Conservation (phyloP, 2,888 invertebrate species). For the Synanthedon andrenaeformis region DNA sequence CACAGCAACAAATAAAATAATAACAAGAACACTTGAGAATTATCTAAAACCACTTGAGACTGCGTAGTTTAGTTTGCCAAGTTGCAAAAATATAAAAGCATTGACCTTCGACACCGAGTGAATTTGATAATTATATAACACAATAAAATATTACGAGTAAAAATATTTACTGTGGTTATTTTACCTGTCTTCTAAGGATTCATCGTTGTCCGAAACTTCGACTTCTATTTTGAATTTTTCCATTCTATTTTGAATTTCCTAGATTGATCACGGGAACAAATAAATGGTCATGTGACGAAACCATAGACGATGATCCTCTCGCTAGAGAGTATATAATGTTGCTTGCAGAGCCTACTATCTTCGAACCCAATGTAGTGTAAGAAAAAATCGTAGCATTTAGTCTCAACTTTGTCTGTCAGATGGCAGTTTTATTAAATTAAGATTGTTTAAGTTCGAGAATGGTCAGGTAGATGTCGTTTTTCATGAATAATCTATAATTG, state of each 20-base stretch:
- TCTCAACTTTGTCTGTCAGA: no score
- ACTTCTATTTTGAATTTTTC: constrained; percentile 63
- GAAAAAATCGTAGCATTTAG: no score
- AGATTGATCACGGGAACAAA: constrained; percentile 80
- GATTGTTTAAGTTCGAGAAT: no score
- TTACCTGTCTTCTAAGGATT: constrained; percentile 74
- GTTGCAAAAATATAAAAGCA: constrained; percentile 38
- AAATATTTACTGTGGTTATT: constrained; percentile 13
- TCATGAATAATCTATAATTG: no score
- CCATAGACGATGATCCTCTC: no score
- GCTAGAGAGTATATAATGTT: no score
- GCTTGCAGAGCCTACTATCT: no score
- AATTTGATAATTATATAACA: constrained; percentile 46
- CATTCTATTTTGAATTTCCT: constrained; percentile 74
- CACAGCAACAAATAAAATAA: constrained; percentile 11
- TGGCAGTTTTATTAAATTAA: no score
- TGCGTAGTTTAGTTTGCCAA: constrained; percentile 40
- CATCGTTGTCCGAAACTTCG: constrained; percentile 73
- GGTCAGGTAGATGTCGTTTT: no score
- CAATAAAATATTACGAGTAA: constrained; percentile 7
- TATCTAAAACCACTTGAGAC: constrained; percentile 17
- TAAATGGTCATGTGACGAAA: constrained; percentile 76
- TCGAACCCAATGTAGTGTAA: no score
- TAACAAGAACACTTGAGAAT: constrained; percentile 4
- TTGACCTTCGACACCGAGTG: constrained; percentile 52